Evolutionary conservation across 2,797 vertebrate genomes (phyloP).

Genomic region (Chiroxiphia lanceolata): DNA sequence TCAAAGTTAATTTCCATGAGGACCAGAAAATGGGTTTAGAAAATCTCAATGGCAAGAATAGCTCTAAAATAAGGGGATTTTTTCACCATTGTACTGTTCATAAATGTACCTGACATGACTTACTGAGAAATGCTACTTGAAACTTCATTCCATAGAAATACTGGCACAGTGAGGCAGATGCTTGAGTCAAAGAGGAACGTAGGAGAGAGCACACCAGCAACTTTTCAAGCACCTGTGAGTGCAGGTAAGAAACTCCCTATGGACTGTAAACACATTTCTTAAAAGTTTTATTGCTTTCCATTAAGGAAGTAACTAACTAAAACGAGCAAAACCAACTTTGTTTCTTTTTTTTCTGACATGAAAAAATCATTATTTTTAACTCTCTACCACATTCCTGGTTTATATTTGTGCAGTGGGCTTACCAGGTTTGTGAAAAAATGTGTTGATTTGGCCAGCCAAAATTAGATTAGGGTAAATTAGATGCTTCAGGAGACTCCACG

Average conservation of each 20-base stretch:
- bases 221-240: conserved; percentile 72
- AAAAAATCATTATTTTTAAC: neutral
- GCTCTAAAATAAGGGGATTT: neutral
- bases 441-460: neutral
- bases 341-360: neutral
- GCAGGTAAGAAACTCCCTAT: conserved; percentile 65
- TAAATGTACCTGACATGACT: neutral
- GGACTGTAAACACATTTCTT: neutral
- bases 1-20: neutral
- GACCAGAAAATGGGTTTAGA: neutral
- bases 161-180: conserved; percentile 80
- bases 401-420: neutral
- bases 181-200: conserved; percentile 79
- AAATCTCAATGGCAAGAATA: neutral
- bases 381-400: neutral
- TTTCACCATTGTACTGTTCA: neutral
- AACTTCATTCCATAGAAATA: conserved; percentile 67
- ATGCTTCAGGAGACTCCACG: neutral
- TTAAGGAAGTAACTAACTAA: neutral
- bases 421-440: neutral
- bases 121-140: neutral
- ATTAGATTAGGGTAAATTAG: neutral
- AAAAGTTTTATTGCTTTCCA: neutral
- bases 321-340: neutral
- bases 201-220: conserved; percentile 65